Base-by-base conservation (phyloP, 2,888 invertebrate species). In the Nemotelus pantherinus region DNA sequence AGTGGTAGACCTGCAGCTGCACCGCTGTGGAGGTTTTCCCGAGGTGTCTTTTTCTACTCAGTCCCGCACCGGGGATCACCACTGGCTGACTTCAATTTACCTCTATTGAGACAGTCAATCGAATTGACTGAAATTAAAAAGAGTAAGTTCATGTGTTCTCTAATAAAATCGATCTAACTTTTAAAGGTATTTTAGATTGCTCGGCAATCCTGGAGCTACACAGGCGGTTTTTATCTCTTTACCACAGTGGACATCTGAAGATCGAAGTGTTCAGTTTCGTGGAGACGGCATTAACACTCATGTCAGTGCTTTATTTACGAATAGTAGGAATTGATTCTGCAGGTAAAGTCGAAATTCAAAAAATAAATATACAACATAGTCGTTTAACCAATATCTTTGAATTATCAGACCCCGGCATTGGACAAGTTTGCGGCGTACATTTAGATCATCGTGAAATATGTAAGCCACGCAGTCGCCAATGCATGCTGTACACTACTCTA, bases 381-480 rank as follows among this genome's bases (percentile, higher is more conserved):
- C 5, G 1, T 50, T 50, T 50, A 50, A 5, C 10, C 50, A 5
- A 50, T 7, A 50, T 5, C 50, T 50, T 50, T 7, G 10, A 57
- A 25, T 50, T 80, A 81, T 64, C 87, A 94, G 95, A 96, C 89
- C 93, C 94, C 0, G 94, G 94, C 10, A 90, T 94, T 77, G 96
- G 95, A 2, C 90, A 92, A 43, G 90, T 93, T 76, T 91, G 91
- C 82, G 92, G 92, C 43, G 91, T 95, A 10, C 91, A 92, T 0
- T 89, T 94, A 72, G 94, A 95, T 86, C 96, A 96, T 87, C 87
- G 95, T 60, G 93, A 94, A 86, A 94, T 95, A 79, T 96, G 96
- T 88, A 96, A 96, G 85, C 95, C 95, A 0, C 89, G 92, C 58
- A 91, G 92, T 82, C 88, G 93, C 44, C 87, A 89, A 68, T 93